Conservation (phyloP, 2,113 vertebrate genomes). For the Rhea pennata region DNA sequence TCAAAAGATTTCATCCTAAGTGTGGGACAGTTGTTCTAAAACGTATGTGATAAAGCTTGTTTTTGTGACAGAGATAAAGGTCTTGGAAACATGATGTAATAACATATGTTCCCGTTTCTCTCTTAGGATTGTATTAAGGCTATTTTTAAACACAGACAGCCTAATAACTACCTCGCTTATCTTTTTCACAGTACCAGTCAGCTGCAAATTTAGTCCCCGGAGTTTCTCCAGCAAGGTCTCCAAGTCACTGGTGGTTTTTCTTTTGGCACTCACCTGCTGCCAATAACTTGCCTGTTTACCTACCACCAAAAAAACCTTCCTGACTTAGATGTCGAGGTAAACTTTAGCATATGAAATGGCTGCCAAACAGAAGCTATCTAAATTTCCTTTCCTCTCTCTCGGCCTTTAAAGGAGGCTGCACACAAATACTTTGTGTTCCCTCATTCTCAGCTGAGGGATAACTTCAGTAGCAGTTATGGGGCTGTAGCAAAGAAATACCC, state of each 20-base stretch:
- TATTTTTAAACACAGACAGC: not conserved
- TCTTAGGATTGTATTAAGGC: not conserved
- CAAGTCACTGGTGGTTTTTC: not conserved
- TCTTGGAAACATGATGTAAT: not conserved
- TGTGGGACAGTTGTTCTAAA: not conserved
- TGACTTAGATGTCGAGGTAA: not conserved
- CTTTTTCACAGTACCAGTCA: not conserved
- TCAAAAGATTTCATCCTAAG: not conserved
- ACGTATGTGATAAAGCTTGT: not conserved
- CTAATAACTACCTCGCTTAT: conserved; percentile 9
- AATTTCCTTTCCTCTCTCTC: conserved; percentile 21
- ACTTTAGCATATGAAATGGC: not conserved
- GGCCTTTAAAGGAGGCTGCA: conserved; percentile 7
- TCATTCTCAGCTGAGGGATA: not conserved
- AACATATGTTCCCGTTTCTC: not conserved
- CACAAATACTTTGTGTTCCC: not conserved
- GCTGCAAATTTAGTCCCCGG: not conserved
- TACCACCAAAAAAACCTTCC: not conserved
- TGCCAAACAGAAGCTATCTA: not conserved
- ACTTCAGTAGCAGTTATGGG: not conserved
- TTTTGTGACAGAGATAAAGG: not conserved
- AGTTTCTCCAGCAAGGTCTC: not conserved
- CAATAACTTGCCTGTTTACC: not conserved
- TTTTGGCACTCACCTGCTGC: not conserved
- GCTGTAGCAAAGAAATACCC: not conserved